Conservation (phyloP, 37 sponge, comb jelly and placozoan genomes). For the Chondrilla cf. caribensis region DNA sequence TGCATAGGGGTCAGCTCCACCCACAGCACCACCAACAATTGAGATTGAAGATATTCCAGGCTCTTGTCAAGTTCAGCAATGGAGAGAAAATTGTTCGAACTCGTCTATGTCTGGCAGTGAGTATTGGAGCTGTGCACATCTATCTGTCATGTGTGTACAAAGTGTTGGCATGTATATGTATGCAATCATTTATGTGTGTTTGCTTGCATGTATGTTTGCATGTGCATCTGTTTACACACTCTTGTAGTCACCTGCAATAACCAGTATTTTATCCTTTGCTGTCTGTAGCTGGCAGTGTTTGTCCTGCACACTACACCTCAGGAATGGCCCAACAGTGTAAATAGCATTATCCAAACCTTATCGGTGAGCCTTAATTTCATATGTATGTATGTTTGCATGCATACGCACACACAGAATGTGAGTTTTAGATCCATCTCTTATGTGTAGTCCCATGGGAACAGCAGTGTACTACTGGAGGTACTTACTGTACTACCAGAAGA, state of each 20-base stretch:
- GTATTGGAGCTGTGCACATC: background rate
- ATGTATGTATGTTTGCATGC: background rate
- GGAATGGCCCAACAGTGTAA: constrained; percentile 65
- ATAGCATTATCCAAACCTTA: constrained; percentile 45
- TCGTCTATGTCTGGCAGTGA: constrained; percentile 48
- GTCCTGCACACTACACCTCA: constrained; percentile 60
- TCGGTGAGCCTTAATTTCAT: background rate
- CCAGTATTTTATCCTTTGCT: no score
- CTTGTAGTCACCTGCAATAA: no score
- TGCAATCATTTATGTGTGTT: no score
- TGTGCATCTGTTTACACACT: no score
- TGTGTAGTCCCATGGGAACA: constrained; percentile 4
- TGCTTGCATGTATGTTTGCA: no score
- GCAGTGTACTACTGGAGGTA: constrained; percentile 34
- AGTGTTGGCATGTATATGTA: background rate
- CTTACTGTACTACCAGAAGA: constrained; percentile 75
- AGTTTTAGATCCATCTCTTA: background rate
- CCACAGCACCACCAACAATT: constrained; percentile 47
- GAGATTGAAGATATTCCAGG: constrained; percentile 50
- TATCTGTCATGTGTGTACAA: no score
- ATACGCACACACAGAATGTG: no score
- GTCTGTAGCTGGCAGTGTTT: constrained; percentile 39
- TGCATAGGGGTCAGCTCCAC: constrained; percentile 55
- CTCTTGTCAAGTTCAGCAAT: constrained; percentile 24
- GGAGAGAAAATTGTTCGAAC: constrained; percentile 45